Base-by-base conservation (phyloP, 2,888 invertebrate species). In the Ceramica pisi region DNA sequence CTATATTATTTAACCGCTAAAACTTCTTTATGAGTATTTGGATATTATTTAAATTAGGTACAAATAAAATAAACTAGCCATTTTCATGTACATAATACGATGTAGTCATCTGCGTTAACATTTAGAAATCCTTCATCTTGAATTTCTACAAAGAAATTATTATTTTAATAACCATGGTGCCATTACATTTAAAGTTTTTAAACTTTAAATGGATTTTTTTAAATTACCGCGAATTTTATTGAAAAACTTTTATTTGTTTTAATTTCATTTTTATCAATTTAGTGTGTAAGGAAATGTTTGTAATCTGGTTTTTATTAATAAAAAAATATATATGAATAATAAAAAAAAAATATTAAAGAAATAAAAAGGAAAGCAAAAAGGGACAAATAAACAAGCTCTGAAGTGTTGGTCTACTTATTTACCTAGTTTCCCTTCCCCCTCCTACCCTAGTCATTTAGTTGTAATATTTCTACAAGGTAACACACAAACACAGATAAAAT, bases 141-240 rank as follows among this genome's bases (percentile, higher is more conserved):
- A 48, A 21, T 60, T 46, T 64, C 44, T 44, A 14, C 44, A 46
- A 56, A 66, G 61, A 79, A 83, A 75, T 16, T 67, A 78, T 80
- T 87, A 85, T 86, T 89, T 83, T 74, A 78, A 87, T 90, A 89
- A 94, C 91, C 90, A 93, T 93, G 90, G 92, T 94, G 95, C 94
- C 94, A 95, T 94, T 94, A 93, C 5, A 1, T 79, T 66, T 60
- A 51, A 80, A 69, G 10, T 61, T 72, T 69, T 21, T 6, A n/a
- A 68, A 71, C 51, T 68, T 62, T 72, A 21, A 60, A 53, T 56
- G 14, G 2, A 21, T 53, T 26, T 53, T 23, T 46, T 44, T 60
- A 0, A 50, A 46, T 23, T 48, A n/a, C 35, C 44, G 48, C n/a
- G 26, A 16, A 31, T 12, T 31, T 31, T 31, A 31, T 21, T 44